These are phyloP conservation scores for Caprella mutica DNA, from an alignment of 2,888 invertebrate genomes.

Conservation along the genomic window DNA sequence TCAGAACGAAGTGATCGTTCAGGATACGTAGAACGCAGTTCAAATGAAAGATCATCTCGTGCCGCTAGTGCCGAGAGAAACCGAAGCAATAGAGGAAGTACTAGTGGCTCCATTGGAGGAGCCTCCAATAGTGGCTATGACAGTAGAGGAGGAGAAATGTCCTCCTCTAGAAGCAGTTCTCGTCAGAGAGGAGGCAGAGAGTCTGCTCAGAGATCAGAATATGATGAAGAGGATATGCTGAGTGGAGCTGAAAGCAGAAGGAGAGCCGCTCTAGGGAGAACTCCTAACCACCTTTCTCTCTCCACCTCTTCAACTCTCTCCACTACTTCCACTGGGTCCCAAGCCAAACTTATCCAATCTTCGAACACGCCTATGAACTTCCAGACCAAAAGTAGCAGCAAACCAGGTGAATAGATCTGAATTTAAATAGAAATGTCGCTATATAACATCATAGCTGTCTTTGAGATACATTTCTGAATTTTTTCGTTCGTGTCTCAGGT, in stretches of 20 bases:
- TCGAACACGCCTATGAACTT: slow-evolving; percentile 86
- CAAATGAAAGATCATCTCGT: not conserved
- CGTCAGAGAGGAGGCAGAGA: slow-evolving; percentile 6
- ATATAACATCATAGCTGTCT: not conserved
- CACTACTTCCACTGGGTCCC: slow-evolving; percentile 84
- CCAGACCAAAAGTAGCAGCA: slow-evolving; percentile 63
- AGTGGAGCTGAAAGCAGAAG: slow-evolving; percentile 37
- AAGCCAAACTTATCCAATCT: slow-evolving; percentile 83
- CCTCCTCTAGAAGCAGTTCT: slow-evolving; percentile 5
- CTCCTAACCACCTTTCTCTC: slow-evolving; percentile 84
- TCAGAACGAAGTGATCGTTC: slow-evolving; percentile 6
- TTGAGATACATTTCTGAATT: not conserved
- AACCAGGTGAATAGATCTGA: slow-evolving; percentile 3
- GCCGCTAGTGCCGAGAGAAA: not conserved
- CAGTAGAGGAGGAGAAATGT: not conserved
- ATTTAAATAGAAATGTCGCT: slow-evolving; percentile 77
- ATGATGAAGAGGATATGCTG: slow-evolving; percentile 56
- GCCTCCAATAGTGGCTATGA: not conserved
- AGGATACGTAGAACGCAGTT: not conserved
- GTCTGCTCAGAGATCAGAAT: slow-evolving; percentile 63
- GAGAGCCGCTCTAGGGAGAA: slow-evolving; percentile 64
- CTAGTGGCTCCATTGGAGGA: not conserved
- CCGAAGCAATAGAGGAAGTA: not conserved
- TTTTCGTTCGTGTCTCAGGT: slow-evolving; percentile 52
- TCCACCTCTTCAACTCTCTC: slow-evolving; percentile 89